phyloP scores from a whole-genome alignment of 1,140 invertebrate genomes.

The Bombus waltoni region DNA sequence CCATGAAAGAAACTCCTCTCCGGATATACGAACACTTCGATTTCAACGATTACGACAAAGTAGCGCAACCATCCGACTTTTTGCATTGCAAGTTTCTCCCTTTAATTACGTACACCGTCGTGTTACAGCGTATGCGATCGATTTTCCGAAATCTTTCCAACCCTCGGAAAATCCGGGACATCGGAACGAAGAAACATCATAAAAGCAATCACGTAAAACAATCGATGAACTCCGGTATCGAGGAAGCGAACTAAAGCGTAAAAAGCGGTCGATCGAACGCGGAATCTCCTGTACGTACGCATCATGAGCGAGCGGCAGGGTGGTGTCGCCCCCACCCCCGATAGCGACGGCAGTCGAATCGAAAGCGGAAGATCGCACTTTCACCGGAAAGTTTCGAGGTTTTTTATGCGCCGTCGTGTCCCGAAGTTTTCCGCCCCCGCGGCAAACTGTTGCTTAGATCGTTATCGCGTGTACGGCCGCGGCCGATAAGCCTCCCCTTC shows the following conservation, averaged over 20 bases:
- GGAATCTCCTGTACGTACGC: constrained; percentile 20
- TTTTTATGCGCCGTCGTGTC: constrained; percentile 62
- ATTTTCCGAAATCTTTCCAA: neutral
- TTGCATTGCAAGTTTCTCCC: too few relatives aligned
- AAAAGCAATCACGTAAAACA: neutral
- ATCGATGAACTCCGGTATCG: neutral
- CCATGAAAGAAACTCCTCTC: too few relatives aligned
- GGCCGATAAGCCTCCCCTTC: constrained; percentile 48
- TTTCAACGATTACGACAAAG: too few relatives aligned
- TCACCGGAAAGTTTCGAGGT: constrained; percentile 64
- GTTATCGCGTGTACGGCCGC: constrained; percentile 65
- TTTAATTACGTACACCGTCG: too few relatives aligned
- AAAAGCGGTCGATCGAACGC: constrained; percentile 14
- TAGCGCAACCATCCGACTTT: too few relatives aligned
- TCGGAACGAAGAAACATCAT: neutral
- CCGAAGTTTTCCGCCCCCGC: constrained; percentile 63
- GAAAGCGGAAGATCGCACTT: constrained; percentile 60
- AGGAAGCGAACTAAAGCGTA: neutral
- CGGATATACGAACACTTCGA: too few relatives aligned
- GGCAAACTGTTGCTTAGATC: constrained; percentile 77
- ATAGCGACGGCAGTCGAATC: constrained; percentile 47
- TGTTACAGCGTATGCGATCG: neutral
- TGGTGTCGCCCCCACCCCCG: neutral
- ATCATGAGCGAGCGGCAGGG: neutral
- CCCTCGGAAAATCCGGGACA: neutral